Percentiles rank a stretch among this genome's conserved stretches.
These are phyloP conservation scores for Drosophila kikkawai DNA, from an alignment of 1,140 invertebrate species.

Conservation along the genomic window DNA sequence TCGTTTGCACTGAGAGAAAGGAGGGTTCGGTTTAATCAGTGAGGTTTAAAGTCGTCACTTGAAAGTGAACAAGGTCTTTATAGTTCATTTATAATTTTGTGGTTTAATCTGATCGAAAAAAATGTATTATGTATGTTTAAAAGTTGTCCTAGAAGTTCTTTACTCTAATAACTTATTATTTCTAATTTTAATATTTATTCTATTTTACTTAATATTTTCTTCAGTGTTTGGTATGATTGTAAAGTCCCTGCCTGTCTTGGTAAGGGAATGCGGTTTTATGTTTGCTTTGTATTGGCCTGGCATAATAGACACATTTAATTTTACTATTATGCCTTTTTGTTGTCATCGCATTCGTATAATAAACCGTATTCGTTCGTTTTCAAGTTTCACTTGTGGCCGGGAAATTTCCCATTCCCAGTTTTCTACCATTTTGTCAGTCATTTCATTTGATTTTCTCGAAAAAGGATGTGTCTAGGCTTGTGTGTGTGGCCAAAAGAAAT, in stretches of 20 bases:
- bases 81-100: too few relatives aligned
- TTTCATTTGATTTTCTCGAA: conserved; percentile 71
- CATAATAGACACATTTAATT: conserved; percentile 84
- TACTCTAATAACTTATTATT: too few relatives aligned
- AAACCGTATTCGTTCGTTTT: conserved; percentile 74
- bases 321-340: conserved; percentile 84
- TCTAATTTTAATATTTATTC: too few relatives aligned
- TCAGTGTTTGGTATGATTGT: conserved; percentile 34
- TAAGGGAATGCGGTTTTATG: conserved; percentile 71
- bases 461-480: conserved; percentile 16
- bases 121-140: too few relatives aligned
- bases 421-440: conserved; percentile 71
- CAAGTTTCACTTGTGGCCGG: conserved; percentile 61
- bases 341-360: conserved; percentile 82
- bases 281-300: conserved; percentile 78
- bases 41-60: too few relatives aligned
- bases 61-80: too few relatives aligned
- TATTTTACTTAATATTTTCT: not conserved
- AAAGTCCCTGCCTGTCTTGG: conserved; percentile 10
- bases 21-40: not conserved
- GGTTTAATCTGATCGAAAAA: too few relatives aligned
- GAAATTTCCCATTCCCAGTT: conserved; percentile 29
- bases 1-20: conserved; percentile 27
- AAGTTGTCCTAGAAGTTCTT: too few relatives aligned
- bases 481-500: conserved; percentile 49